Evolutionary conservation across 2,797 vertebrate species (phyloP).

Genomic region (Parotocinclus haroldoi): DNA sequence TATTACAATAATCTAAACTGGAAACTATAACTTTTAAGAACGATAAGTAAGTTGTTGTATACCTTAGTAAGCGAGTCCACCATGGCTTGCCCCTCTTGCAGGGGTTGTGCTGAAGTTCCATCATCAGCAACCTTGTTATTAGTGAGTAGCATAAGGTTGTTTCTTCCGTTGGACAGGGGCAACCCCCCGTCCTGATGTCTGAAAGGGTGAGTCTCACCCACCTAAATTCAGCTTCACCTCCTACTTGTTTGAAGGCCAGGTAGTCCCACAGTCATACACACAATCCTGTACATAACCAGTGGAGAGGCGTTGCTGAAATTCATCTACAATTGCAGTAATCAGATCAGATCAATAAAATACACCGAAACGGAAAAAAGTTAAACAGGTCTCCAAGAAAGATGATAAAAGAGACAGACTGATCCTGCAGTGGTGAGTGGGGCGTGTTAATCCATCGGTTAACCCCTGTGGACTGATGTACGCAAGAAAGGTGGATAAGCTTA

Average conservation of each 20-base stretch:
- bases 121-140: slow-evolving; percentile 75
- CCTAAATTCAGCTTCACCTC: slow-evolving; percentile 51
- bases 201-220: slow-evolving; percentile 47
- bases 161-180: slow-evolving; percentile 16
- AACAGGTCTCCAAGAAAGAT: slow-evolving; percentile 18
- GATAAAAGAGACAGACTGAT: slow-evolving; percentile 48
- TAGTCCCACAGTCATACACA: slow-evolving; percentile 33
- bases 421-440: slow-evolving; percentile 53
- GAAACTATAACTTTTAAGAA: background rate
- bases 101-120: slow-evolving; percentile 54
- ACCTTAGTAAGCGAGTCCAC: slow-evolving; percentile 77
- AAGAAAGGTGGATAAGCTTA: slow-evolving; percentile 71
- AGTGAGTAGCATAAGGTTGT: slow-evolving; percentile 67
- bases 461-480: slow-evolving; percentile 67
- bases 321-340: too few relatives aligned
- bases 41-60: slow-evolving; percentile 33
- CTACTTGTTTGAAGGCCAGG: slow-evolving; percentile 36
- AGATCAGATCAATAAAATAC: background rate
- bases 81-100: slow-evolving; percentile 65
- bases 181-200: slow-evolving; percentile 23
- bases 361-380: background rate
- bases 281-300: slow-evolving; percentile 23
- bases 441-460: slow-evolving; percentile 75
- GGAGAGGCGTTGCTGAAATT: background rate
- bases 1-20: background rate